Percentiles rank a stretch among this genome's conserved stretches.
Conservation (phyloP, 2,888 invertebrate species). For the Ametastegia equiseti region DNA sequence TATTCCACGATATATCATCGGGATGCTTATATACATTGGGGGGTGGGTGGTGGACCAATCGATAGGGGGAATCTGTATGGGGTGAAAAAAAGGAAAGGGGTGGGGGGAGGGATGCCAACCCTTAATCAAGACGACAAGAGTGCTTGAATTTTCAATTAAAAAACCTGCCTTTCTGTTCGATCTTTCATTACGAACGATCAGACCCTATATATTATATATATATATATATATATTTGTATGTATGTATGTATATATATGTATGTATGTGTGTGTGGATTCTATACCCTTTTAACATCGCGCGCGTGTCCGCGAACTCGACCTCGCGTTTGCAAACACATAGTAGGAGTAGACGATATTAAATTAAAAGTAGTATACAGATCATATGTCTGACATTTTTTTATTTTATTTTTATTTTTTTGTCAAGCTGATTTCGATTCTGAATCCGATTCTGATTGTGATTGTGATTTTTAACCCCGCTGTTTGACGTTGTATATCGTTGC, state of each 20-base stretch:
- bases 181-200: conserved; percentile 18
- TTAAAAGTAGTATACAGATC: not conserved
- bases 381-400: not conserved
- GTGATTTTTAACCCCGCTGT: too few species aligned
- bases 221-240: too few species aligned
- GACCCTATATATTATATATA: not conserved
- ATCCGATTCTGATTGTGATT: too few species aligned
- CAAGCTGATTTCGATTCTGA: too few species aligned
- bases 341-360: conserved; percentile 12
- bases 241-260: too few species aligned
- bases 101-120: conserved; percentile 51
- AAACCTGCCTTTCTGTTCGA: conserved; percentile 34
- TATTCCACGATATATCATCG: not conserved
- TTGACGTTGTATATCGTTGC: too few species aligned
- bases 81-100: not conserved
- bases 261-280: too few species aligned
- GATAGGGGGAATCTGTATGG: not conserved
- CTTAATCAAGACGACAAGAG: conserved; percentile 70
- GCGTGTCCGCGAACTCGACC: too few species aligned
- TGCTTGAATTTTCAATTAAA: conserved; percentile 50
- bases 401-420: not conserved
- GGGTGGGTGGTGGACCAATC: conserved; percentile 15
- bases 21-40: not conserved
- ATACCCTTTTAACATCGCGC: too few species aligned
- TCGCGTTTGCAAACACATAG: too few species aligned